Evolutionary conservation across 1,140 invertebrate genomes (phyloP).

Genomic region (Oncopeltus fasciatus): DNA sequence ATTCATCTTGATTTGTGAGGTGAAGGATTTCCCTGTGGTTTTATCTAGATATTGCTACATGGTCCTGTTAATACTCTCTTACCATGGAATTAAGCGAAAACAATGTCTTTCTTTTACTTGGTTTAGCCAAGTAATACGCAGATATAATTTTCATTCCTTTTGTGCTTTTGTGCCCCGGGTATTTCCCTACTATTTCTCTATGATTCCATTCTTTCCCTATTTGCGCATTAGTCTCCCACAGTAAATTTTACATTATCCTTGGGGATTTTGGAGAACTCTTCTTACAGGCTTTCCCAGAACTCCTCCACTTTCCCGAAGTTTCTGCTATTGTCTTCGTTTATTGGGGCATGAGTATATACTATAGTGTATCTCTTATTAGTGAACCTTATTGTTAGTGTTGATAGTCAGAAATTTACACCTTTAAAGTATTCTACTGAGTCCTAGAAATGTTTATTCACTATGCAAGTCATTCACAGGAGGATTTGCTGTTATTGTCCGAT

Average conservation of each 20-base stretch:
- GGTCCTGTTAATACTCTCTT: neutral
- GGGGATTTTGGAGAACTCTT: neutral
- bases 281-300: neutral
- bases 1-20: neutral
- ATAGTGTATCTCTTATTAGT: neutral
- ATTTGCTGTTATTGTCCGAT: no score
- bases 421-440: no score
- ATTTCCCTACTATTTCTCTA: neutral
- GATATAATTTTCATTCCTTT: neutral
- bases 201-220: neutral
- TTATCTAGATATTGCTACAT: neutral
- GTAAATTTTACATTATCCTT: neutral
- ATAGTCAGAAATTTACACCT: no score
- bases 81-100: neutral
- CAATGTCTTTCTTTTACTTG: neutral
- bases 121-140: neutral
- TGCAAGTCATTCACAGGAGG: no score
- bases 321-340: neutral
- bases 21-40: neutral
- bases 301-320: neutral
- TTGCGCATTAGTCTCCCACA: neutral
- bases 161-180: neutral
- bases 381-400: no score
- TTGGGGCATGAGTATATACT: neutral
- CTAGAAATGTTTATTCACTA: no score